Conservation (phyloP, 2,113 vertebrate genomes). For the Condylura cristata region DNA sequence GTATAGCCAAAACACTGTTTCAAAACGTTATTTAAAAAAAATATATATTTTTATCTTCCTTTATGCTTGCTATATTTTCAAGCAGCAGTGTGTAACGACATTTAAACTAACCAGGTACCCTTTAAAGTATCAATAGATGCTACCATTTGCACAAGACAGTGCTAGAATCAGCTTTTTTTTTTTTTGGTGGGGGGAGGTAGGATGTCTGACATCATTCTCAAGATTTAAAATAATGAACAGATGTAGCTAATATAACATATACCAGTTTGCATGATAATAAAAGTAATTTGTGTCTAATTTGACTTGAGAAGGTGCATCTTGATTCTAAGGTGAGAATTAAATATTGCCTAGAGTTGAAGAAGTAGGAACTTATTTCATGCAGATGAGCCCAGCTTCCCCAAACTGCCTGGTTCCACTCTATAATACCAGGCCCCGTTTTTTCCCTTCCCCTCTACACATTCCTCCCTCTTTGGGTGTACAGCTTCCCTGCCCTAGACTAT, state of each 20-base stretch:
- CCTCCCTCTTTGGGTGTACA: not conserved
- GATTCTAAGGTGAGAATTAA: too few species aligned
- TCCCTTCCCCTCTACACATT: accelerated
- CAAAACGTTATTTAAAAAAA: not conserved
- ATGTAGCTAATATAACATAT: not conserved
- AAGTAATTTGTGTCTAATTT: not conserved
- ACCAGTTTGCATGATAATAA: not conserved
- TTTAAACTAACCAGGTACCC: too few species aligned
- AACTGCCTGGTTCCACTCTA: accelerated
- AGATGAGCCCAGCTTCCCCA: not conserved
- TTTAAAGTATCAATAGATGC: too few species aligned
- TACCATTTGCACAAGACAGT: too few species aligned
- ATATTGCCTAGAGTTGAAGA: not conserved
- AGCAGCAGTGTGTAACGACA: not conserved
- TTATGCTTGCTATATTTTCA: not conserved
- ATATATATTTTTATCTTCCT: not conserved
- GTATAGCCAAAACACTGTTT: not conserved
- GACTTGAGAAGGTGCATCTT: not conserved
- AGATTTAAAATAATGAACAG: not conserved
- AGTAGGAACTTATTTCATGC: not conserved
- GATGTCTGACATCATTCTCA: too few species aligned
- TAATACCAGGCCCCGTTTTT: not conserved
- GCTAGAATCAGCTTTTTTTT: not conserved
- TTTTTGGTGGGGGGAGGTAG: too few species aligned
- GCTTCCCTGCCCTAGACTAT: not conserved